Evolutionary conservation across 2,888 invertebrate species (phyloP), one percentile per base, ranked within the genome.

Genomic region (Embidobia sp.): DNA sequence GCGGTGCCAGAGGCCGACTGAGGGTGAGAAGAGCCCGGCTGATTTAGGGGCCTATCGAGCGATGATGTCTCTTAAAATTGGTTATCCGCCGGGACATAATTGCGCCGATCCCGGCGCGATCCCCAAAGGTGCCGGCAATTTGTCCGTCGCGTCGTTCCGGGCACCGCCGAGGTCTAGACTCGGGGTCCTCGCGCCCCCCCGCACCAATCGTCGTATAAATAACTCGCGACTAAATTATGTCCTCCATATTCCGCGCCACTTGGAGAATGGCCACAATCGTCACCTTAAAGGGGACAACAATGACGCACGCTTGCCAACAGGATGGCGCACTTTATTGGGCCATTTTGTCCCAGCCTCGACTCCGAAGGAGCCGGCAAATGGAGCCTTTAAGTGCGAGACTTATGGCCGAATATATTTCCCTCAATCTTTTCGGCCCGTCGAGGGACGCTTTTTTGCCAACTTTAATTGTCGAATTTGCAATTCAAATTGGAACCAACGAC

Each of bases 1-100:
- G 40, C 29, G 64, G 61, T 72, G 75, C 57, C 78, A 70, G 75
- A 82, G 79, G 77, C 80, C 79, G 80, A n/a, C n/a, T n/a, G n/a
- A n/a, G n/a, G n/a, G n/a, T n/a, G n/a, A n/a, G n/a, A 79, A 77
- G 80, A 74, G 70, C 79, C 57, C 76, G 76, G 49, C 73, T 75
- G 73, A 79, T 76, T 76, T 73, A 79, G 48, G 69, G 85, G 83
- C 83, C 83, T 83, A 85, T 86, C 84, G 83, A 82, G 83, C 83
- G 85, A 86, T 84, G 85, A 86, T 86, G 85, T 82, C 80, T 82
- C 81, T 81, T 80, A 82, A 84, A 85, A 86, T 86, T 85, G 85
- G 83, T 85, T 85, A 84, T 81, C 81, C 59, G 80, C 74, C 76
- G 80, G 80, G 80, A 83, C 82, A 83, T 85, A 83, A 85, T 85